Evolutionary conservation across 2,113 vertebrate genomes (phyloP).

Genomic region (Caranx ignobilis): DNA sequence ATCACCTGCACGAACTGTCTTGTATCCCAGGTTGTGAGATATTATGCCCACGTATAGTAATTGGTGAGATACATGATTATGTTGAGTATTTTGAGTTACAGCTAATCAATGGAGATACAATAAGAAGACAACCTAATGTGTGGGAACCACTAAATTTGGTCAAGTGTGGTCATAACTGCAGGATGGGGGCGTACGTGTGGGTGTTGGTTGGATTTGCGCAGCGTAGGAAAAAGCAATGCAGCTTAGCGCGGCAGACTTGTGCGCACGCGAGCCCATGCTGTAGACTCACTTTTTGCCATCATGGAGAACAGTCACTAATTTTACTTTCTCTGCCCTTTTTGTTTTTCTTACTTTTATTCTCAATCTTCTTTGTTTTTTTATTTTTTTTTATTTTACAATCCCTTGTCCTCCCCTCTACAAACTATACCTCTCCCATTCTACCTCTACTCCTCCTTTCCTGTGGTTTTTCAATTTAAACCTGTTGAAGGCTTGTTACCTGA

Average conservation of each 20-base stretch:
- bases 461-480: constrained; percentile 87
- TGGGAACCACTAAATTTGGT: constrained; percentile 14
- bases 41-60: neutral
- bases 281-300: constrained; percentile 99
- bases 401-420: constrained; percentile 72
- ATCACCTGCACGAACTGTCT: constrained; percentile 89
- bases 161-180: constrained; percentile 87
- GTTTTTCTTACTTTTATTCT: constrained; percentile 88
- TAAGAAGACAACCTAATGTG: neutral
- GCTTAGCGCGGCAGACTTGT: constrained; percentile 94
- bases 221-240: constrained; percentile 96
- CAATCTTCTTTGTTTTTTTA: constrained; percentile 81
- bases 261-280: constrained; percentile 98
- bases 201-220: constrained; percentile 95
- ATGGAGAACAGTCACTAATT: constrained; percentile 92
- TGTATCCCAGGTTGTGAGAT: constrained; percentile 92
- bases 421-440: constrained; percentile 65
- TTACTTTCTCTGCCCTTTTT: constrained; percentile 88
- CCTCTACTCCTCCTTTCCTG: constrained; percentile 82
- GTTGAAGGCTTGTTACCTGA: constrained; percentile 99
- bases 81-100: neutral
- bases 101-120: neutral
- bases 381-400: constrained; percentile 81
- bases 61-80: neutral
- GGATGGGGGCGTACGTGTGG: constrained; percentile 91